Percentiles rank a stretch among this genome's conserved stretches.
These are phyloP conservation scores for Pterobdella sp. DNA, from an alignment of 2,888 invertebrate species.

Conservation along the genomic window DNA sequence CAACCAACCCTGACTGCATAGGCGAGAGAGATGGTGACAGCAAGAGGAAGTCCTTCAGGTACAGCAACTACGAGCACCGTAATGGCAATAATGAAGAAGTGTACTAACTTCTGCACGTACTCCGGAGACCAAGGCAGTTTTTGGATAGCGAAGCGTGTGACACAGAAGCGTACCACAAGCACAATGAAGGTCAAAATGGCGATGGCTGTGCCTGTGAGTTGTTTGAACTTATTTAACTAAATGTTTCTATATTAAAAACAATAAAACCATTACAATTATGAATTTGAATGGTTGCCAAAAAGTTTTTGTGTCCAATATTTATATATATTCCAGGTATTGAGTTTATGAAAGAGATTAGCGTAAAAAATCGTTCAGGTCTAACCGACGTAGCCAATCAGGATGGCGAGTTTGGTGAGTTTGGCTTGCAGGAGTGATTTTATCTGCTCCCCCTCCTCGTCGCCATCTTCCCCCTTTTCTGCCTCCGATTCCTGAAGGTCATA, in stretches of 20 bases:
- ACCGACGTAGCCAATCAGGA: conserved; percentile 97
- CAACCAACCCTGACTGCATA: conserved; percentile 89
- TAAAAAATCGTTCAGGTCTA: background rate
- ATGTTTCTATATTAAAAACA: no score
- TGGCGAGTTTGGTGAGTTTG: conserved; percentile 93
- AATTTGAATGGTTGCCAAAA: background rate
- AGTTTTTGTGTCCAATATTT: background rate
- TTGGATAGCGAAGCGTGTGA: conserved; percentile 72
- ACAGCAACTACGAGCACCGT: conserved; percentile 98
- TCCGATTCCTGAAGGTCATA: conserved; percentile 27
- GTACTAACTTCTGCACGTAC: conserved; percentile 78
- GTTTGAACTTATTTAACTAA: no score
- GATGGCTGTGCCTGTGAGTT: conserved; percentile 67
- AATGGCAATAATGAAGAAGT: conserved; percentile 98
- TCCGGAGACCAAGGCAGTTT: conserved; percentile 56
- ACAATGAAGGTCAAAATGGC: conserved; percentile 94
- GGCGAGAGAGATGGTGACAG: conserved; percentile 93
- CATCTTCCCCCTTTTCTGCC: conserved; percentile 33
- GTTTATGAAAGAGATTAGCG: no score
- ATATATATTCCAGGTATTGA: no score
- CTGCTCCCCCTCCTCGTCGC: conserved; percentile 34
- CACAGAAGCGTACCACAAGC: conserved; percentile 86
- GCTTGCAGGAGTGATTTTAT: conserved; percentile 90
- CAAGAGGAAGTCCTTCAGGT: conserved; percentile 94
- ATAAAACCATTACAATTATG: background rate